Evolutionary conservation across 2,113 vertebrate genomes (phyloP).

Genomic region (Cepphus grylle): DNA sequence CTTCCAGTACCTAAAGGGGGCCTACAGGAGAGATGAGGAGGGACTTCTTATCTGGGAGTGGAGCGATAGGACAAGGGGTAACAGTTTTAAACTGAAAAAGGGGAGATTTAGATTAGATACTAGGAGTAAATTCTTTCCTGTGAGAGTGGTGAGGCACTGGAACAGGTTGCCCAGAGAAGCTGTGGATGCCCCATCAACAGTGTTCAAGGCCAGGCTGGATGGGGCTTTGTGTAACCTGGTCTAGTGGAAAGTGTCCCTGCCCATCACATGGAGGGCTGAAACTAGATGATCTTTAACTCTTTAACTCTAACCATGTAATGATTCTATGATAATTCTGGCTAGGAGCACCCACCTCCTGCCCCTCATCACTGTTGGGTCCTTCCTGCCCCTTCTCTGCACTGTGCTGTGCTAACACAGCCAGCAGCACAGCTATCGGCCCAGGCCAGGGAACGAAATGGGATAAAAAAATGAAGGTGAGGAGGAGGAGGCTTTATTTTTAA

Average conservation of each 20-base stretch:
- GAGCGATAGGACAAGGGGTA: neutral
- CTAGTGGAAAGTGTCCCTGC: neutral
- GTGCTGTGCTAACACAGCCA: rapidly evolving
- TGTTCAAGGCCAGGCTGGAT: neutral
- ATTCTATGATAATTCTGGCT: neutral
- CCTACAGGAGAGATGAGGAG: neutral
- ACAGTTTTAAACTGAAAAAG: neutral
- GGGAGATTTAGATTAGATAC: neutral
- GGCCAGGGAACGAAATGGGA: neutral
- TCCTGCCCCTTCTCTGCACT: neutral
- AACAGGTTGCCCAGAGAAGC: neutral
- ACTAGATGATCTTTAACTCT: neutral
- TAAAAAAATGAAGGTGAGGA: neutral
- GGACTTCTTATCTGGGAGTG: neutral
- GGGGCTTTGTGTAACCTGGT: neutral
- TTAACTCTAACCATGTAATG: neutral
- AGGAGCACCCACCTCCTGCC: neutral
- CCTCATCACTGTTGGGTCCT: neutral
- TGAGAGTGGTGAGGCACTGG: neutral
- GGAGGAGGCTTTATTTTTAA: neutral
- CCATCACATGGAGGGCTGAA: neutral
- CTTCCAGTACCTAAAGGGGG: neutral
- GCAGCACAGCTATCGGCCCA: neutral
- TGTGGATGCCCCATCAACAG: neutral
- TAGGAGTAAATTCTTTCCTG: neutral